Percentiles rank a stretch among this genome's conserved stretches.
phyloP scores from a whole-genome alignment of 2,888 invertebrate species.

The Poecilobothrus nobilitatus region DNA sequence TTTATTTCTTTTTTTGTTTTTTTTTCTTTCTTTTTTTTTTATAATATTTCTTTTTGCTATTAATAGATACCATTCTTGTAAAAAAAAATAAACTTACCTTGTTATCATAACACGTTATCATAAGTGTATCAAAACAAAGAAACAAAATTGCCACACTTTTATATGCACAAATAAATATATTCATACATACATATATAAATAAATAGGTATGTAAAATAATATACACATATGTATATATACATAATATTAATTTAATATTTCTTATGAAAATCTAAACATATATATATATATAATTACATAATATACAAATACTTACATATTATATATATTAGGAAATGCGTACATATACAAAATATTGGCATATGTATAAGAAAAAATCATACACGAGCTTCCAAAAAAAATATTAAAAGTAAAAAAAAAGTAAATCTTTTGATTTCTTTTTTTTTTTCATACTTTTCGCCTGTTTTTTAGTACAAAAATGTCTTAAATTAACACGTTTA shows the following conservation, averaged over 20 bases:
- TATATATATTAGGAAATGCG: background rate
- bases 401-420: background rate
- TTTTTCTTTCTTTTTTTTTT: too few relatives aligned
- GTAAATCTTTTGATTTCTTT: too few relatives aligned
- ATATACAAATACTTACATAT: background rate
- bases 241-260: background rate
- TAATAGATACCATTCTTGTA: too few relatives aligned
- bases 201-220: too few relatives aligned
- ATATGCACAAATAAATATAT: background rate
- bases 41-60: too few relatives aligned
- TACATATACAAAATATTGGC: background rate
- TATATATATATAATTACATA: background rate
- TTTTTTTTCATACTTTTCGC: too few relatives aligned
- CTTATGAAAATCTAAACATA: background rate
- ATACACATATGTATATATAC: background rate
- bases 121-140: background rate
- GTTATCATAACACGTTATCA: background rate
- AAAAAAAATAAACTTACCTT: background rate
- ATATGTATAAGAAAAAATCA: too few relatives aligned
- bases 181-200: too few relatives aligned
- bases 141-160: background rate
- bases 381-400: background rate
- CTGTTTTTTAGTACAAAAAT: background rate
- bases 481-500: constrained; percentile 1
- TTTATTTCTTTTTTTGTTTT: too few relatives aligned